Base-by-base conservation (phyloP, 2,113 vertebrate species). In the Mesembrinibis cayennensis region DNA sequence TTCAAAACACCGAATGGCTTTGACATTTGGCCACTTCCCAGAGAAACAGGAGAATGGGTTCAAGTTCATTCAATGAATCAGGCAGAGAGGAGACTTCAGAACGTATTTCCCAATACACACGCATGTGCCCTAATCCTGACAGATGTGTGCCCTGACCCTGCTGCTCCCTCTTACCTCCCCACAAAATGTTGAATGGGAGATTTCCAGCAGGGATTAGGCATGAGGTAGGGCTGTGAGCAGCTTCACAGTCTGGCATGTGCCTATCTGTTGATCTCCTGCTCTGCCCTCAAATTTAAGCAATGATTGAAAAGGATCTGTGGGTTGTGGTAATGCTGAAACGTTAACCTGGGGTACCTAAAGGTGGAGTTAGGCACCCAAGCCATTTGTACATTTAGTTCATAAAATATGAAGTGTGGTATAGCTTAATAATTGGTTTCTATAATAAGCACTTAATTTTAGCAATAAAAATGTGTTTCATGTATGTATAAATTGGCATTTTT, bases 401-500 rank as follows among this genome's bases (percentile, higher is more conserved):
- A 91, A 93, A 96, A 85, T 76, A 58, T 93, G 9, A 94, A 93
- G 23, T 2, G 7, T 56, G 49, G 16, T 80, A n/a, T 65, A 82
- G 29, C 56, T 90, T 85, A 91, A 87, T 91, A 82, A 89, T 72
- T 96, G 36, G 14, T 79, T 94, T 93, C 69, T 74, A 47, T 89
- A 78, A 62, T 92, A 89, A 96, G 69, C 52, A 67, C n/a, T 89
- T 93, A 47, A 77, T 89, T 96, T 95, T 80, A 83, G 66, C 85
- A 94, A 82, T 94, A 94, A 93, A 94, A 90, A 61, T 56, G 32
- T 73, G 18, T 93, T 95, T 95, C 78, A 70, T 90, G 74, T 63
- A 53, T 77, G 58, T 82, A 88, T 90, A 69, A 80, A 91, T 96
- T 93, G 82, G 34, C 45, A 82, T 93, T 93, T 94, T 95, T 94